Conservation (phyloP, 2,888 invertebrate species). For the Lapara coniferarum region DNA sequence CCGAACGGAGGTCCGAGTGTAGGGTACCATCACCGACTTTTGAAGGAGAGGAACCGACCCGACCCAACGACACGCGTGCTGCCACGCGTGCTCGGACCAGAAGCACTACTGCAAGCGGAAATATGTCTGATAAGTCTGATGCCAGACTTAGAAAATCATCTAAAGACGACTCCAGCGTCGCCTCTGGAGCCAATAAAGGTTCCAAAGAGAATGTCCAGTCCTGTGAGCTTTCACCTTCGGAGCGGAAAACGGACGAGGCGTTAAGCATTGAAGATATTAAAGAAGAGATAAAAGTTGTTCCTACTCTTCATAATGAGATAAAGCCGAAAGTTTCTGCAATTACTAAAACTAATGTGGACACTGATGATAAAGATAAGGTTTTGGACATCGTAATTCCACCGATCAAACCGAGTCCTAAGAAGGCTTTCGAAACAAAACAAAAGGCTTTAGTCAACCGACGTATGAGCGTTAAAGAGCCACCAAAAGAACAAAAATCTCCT, state of each 20-base stretch:
- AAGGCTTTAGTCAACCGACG: constrained; percentile 49
- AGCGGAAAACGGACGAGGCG: constrained; percentile 86
- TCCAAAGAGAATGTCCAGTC: constrained; percentile 84
- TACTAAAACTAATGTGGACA: constrained; percentile 54
- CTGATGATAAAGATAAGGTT: constrained; percentile 63
- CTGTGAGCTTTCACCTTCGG: constrained; percentile 84
- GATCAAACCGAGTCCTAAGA: constrained; percentile 58
- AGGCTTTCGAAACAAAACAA: constrained; percentile 56
- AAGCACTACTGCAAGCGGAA: constrained; percentile 87
- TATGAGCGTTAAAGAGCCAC: constrained; percentile 52
- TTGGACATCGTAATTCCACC: constrained; percentile 42
- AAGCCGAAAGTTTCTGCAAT: constrained; percentile 44
- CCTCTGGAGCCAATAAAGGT: constrained; percentile 73
- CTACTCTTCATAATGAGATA: constrained; percentile 48
- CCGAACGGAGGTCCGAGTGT: constrained; percentile 90
- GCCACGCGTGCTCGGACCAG: constrained; percentile 86
- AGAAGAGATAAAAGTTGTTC: constrained; percentile 19
- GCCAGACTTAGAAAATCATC: constrained; percentile 79
- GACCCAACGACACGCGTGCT: constrained; percentile 74
- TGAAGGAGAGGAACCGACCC: constrained; percentile 89
- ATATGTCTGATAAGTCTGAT: constrained; percentile 85
- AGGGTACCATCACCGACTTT: constrained; percentile 88
- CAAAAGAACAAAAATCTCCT: constrained; percentile 35
- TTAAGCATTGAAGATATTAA: constrained; percentile 72
- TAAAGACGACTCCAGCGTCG: constrained; percentile 65